Evolutionary conservation across 2,113 vertebrate genomes (phyloP).

Genomic region (Lepus timidus): DNA sequence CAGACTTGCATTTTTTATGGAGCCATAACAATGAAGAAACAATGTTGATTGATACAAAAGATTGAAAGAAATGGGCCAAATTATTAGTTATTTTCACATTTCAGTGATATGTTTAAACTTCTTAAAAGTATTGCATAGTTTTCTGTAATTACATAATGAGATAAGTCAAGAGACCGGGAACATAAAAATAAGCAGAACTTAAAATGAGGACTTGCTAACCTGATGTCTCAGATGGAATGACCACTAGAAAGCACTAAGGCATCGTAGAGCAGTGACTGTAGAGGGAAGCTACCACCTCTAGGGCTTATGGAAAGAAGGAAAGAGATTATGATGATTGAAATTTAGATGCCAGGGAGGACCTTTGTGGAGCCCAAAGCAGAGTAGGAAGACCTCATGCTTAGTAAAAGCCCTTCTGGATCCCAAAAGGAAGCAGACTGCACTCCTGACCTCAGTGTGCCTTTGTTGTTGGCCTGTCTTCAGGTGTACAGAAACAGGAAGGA

Average conservation of each 20-base stretch:
- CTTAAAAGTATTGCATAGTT: not conserved
- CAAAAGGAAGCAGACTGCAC: fast-evolving
- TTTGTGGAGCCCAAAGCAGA: no score
- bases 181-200: not conserved
- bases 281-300: fast-evolving
- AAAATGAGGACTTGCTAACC: not conserved
- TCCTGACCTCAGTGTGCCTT: fast-evolving
- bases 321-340: not conserved
- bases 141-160: not conserved
- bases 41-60: not conserved
- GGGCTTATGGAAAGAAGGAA: not conserved
- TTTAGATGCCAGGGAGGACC: not conserved
- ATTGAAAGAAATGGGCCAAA: not conserved
- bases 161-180: not conserved
- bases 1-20: no score
- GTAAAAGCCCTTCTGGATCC: not conserved
- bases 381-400: fast-evolving
- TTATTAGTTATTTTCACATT: not conserved
- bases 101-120: not conserved
- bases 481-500: not conserved
- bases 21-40: not conserved
- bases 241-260: not conserved
- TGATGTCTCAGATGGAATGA: not conserved
- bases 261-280: fast-evolving
- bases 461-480: no score